Conservation (phyloP, 2,113 vertebrate species). For the Pseudorasbora parva region DNA sequence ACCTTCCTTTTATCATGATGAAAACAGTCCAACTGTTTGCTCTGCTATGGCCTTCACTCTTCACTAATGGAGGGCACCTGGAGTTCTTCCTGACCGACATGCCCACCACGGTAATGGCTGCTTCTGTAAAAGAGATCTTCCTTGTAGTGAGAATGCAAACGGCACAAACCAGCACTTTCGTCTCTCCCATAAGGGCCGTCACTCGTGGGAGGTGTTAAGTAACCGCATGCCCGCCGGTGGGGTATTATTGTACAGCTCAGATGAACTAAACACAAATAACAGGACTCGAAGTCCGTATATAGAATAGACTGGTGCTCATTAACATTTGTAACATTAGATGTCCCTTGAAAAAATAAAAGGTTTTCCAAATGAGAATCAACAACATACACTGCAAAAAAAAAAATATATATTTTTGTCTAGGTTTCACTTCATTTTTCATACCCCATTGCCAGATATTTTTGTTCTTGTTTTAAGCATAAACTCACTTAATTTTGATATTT, state of each 20-base stretch:
- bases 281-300: conserved; percentile 39
- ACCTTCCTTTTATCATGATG: conserved; percentile 39
- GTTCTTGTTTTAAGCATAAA: too few relatives aligned
- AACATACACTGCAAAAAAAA: neutral
- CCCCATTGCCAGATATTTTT: too few relatives aligned
- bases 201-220: conserved; percentile 55
- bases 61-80: conserved; percentile 39
- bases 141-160: neutral
- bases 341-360: neutral
- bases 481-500: too few relatives aligned
- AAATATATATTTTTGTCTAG: too few relatives aligned
- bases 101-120: conserved; percentile 39
- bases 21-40: conserved; percentile 41
- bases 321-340: neutral
- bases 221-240: conserved; percentile 51
- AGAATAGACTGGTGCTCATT: conserved; percentile 42
- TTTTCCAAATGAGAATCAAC: neutral
- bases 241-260: conserved; percentile 47
- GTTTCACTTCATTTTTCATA: too few relatives aligned
- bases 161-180: conserved; percentile 65
- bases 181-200: conserved; percentile 56
- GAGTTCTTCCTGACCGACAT: conserved; percentile 15
- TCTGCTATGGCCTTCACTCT: conserved; percentile 16
- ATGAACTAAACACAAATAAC: neutral
- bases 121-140: conserved; percentile 22